These are phyloP conservation scores for Vulpes lagopus DNA, from an alignment of 2,113 vertebrate species.

Conservation along the genomic window DNA sequence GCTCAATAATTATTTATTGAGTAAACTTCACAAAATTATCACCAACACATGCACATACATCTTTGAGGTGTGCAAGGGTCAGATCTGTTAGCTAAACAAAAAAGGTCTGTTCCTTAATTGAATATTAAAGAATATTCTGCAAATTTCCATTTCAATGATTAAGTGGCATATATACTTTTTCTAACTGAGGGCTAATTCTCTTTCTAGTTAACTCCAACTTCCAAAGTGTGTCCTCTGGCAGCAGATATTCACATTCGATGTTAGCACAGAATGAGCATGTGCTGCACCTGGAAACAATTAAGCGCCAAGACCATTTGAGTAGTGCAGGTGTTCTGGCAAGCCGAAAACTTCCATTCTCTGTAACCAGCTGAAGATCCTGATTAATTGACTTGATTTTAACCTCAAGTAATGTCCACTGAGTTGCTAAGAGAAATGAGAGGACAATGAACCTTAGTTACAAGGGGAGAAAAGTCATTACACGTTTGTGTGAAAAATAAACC, in stretches of 20 bases:
- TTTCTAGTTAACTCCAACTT: not conserved
- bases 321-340: conserved; percentile 70
- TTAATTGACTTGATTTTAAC: conserved; percentile 72
- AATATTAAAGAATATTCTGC: not conserved
- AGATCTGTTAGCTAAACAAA: not conserved
- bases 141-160: conserved; percentile 14
- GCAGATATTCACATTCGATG: conserved; percentile 25
- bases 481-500: conserved; percentile 43
- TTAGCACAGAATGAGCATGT: not conserved
- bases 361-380: conserved; percentile 62
- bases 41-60: not conserved
- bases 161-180: not conserved
- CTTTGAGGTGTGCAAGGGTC: not conserved
- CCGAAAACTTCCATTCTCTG: not conserved
- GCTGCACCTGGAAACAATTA: conserved; percentile 68
- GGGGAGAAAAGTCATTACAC: not conserved
- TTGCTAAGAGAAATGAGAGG: conserved; percentile 33
- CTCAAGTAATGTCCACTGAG: conserved; percentile 68
- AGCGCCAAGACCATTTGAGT: not conserved
- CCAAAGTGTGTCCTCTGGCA: not conserved
- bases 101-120: not conserved
- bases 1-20: not conserved
- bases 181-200: conserved; percentile 25
- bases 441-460: conserved; percentile 40
- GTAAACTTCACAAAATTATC: not conserved